phyloP scores from a whole-genome alignment of 2,888 invertebrate species.

The Halictus ligatus region DNA sequence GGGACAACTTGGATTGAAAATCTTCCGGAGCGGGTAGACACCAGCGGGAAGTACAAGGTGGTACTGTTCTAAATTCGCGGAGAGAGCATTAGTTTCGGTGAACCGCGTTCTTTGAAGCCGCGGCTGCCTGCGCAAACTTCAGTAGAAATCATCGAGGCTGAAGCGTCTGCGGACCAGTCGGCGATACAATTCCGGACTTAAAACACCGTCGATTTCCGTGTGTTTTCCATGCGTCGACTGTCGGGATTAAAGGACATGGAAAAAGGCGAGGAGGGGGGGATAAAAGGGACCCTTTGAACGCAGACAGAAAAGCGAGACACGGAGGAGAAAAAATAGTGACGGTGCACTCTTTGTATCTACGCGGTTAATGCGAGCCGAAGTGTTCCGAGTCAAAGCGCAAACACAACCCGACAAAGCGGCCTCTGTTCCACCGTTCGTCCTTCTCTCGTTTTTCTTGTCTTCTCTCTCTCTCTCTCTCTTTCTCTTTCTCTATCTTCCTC shows the following conservation, averaged over 20 bases:
- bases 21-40: not conserved
- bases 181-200: not conserved
- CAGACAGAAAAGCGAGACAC: conserved; percentile 32
- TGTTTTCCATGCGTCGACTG: conserved; percentile 37
- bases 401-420: conserved; percentile 75
- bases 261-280: not conserved
- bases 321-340: conserved; percentile 20
- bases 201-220: not conserved
- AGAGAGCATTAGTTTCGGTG: not conserved
- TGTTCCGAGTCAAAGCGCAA: conserved; percentile 76
- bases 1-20: too few species aligned
- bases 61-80: not conserved
- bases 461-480: not conserved
- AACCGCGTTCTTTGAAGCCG: not conserved
- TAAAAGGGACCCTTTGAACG: conserved; percentile 35
- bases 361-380: conserved; percentile 78
- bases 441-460: conserved; percentile 1
- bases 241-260: not conserved
- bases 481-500: not conserved
- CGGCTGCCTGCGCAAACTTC: not conserved
- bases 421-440: conserved; percentile 70
- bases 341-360: conserved; percentile 71
- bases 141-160: not conserved
- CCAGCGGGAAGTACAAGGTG: too few species aligned
- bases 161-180: not conserved